Conservation (phyloP, 2,797 vertebrate genomes). For the Chrosomus eos region DNA sequence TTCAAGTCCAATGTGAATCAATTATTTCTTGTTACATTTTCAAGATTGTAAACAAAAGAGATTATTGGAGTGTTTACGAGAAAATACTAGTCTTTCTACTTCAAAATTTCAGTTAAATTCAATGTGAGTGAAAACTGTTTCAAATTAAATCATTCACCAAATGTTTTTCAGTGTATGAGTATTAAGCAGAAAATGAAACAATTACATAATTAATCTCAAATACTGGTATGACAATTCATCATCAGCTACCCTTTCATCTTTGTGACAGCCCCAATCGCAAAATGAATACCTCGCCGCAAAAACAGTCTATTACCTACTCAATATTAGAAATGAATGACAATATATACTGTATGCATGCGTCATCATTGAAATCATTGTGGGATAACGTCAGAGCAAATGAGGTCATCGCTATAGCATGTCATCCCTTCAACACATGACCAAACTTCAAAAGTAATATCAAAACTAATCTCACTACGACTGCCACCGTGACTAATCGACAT, state of each 20-base stretch:
- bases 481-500: constrained; percentile 23
- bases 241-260: constrained; percentile 4
- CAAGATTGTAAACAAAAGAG: background rate
- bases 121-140: background rate
- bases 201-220: background rate
- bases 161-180: background rate
- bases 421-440: constrained; percentile 33
- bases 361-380: constrained; percentile 10
- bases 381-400: constrained; percentile 38
- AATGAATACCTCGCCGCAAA: background rate
- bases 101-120: background rate
- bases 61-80: background rate
- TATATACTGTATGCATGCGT: background rate
- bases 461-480: constrained; percentile 36
- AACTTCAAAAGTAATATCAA: constrained; percentile 50
- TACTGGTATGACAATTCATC: constrained; percentile 8
- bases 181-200: constrained; percentile 16
- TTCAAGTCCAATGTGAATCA: background rate
- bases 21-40: too few relatives aligned
- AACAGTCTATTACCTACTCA: background rate
- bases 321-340: background rate
- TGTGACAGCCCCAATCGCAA: background rate
- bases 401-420: constrained; percentile 33
- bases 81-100: background rate
- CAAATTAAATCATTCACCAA: background rate